Percentiles rank a stretch among this genome's conserved stretches.
Evolutionary conservation across 23 tunicate species (phyloP).

Genomic region (Phallusia fumigata): DNA sequence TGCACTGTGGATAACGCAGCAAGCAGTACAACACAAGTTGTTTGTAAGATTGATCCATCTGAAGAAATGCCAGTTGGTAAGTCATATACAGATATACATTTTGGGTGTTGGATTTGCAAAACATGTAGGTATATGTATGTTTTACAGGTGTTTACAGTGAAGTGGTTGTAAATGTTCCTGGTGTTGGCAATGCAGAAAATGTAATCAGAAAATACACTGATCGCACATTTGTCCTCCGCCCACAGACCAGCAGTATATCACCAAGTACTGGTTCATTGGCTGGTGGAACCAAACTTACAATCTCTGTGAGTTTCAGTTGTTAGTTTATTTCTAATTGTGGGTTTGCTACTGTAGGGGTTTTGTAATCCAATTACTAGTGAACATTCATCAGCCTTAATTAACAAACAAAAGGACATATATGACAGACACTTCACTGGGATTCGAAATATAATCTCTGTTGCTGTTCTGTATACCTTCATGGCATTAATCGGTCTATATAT

Average conservation of each 20-base stretch:
- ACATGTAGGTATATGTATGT: not conserved
- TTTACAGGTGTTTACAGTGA: conserved; percentile 19
- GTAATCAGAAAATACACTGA: conserved; percentile 5
- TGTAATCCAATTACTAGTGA: too few relatives aligned
- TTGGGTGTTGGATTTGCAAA: not conserved
- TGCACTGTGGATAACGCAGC: not conserved
- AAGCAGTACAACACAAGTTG: not conserved
- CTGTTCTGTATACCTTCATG: too few relatives aligned
- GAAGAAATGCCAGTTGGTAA: conserved; percentile 30
- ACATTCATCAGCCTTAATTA: too few relatives aligned
- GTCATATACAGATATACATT: not conserved
- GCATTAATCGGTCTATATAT: too few relatives aligned
- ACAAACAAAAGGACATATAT: too few relatives aligned
- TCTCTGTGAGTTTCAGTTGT: conserved; percentile 31
- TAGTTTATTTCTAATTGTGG: too few relatives aligned
- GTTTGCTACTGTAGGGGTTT: too few relatives aligned
- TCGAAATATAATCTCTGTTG: too few relatives aligned
- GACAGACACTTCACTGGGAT: too few relatives aligned
- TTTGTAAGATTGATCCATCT: conserved; percentile 9
- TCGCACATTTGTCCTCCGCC: conserved; percentile 31
- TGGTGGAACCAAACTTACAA: conserved; percentile 59
- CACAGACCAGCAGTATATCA: conserved; percentile 24
- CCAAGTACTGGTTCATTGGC: conserved; percentile 29
- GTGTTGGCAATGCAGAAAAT: conserved; percentile 25
- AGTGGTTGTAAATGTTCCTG: conserved; percentile 22